Evolutionary conservation across 1,140 invertebrate genomes (phyloP), one percentile per base, ranked within the genome.

Genomic region (Dinoponera quadriceps): DNA sequence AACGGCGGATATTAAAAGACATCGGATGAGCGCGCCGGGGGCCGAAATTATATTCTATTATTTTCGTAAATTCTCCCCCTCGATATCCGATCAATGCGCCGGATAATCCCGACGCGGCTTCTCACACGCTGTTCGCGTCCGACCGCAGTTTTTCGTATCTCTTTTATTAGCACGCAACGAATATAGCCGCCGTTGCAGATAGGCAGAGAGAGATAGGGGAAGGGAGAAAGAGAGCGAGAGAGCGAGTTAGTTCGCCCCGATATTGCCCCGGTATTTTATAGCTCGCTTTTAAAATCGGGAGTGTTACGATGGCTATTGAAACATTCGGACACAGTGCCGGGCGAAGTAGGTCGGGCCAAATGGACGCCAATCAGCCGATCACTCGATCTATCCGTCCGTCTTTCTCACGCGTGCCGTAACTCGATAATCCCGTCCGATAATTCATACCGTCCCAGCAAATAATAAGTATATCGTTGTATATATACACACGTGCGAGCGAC

Each of bases 101-200:
- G 14, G 49, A 69, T 68, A 78, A 78, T 80, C 9, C 63, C 55
- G 65, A 80, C 18, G 33, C 20, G 7, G 13, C 14, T 57, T 48
- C 22, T 48, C 63, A 44, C 63, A 29, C 22, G 18, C 60, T n/a
- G n/a, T n/a, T 38, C 18, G 75, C n/a, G 4, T 60, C 22, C n/a
- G 3, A 25, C 11, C 18, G 20, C 22, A 57, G 51, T 80, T 71
- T 80, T 71, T 80, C 75, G 33, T 44, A 68, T 78, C 51, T 55
- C 65, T 80, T 80, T 80, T 80, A 80, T 80, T 80, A 80, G 75
- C 65, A 55, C 38, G 75, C 65, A n/a, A 80, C 75, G 65, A 27
- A 80, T 80, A 80, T 80, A 80, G 33, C 65, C n/a, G 75, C 51
- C 27, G 25, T 38, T n/a, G 27, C 20, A 11, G 44, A 16, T 48